phyloP scores from a whole-genome alignment of 2,113 vertebrate species.

The Neogale vison region DNA sequence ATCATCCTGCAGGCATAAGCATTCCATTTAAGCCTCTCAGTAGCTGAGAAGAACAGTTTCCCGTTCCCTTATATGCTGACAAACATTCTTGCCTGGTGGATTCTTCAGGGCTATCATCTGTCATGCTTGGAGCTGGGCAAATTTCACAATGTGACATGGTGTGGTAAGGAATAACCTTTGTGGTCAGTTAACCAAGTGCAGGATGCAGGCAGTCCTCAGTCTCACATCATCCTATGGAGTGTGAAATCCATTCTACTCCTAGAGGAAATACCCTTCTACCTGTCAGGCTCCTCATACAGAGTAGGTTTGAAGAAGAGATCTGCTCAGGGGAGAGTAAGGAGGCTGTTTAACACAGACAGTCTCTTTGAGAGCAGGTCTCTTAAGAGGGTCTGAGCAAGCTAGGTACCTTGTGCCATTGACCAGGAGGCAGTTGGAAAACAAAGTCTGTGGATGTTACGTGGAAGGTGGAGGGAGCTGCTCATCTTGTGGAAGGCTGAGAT shows the following conservation, averaged over 20 bases:
- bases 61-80: background rate
- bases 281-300: background rate
- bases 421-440: background rate
- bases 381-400: background rate
- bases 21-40: background rate
- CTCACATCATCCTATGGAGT: background rate
- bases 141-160: background rate
- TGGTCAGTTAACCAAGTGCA: background rate
- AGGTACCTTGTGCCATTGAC: background rate
- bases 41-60: background rate
- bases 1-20: background rate
- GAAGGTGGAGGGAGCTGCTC: background rate
- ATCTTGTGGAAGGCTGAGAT: background rate
- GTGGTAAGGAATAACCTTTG: background rate
- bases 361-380: background rate
- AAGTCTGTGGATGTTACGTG: too few relatives aligned
- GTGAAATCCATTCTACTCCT: background rate
- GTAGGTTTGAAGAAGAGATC: background rate
- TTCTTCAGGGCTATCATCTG: background rate
- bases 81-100: background rate
- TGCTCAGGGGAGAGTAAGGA: background rate
- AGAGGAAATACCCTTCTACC: background rate
- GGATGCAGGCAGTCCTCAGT: background rate
- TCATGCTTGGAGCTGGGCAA: background rate
- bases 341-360: background rate